Conservation (phyloP, 2,797 vertebrate species). For the Mus minutoides region DNA sequence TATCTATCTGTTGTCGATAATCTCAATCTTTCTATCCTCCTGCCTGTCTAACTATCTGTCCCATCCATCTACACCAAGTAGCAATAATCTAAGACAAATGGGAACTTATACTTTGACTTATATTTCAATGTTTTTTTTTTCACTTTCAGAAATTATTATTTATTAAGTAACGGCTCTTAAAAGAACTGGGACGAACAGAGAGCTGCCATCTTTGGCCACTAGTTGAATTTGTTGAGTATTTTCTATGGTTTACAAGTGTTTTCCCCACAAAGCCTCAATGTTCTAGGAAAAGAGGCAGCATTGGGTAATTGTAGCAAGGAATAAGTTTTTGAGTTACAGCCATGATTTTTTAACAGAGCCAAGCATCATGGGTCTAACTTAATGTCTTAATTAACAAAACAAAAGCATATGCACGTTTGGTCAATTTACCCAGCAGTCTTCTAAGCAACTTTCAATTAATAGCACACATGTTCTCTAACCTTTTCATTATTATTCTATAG, state of each 20-base stretch:
- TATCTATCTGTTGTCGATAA: not conserved
- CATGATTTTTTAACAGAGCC: not conserved
- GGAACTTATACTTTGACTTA: not conserved
- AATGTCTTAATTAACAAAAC: slow-evolving; percentile 26
- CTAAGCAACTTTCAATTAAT: not conserved
- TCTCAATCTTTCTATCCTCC: not conserved
- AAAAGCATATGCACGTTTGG: not conserved
- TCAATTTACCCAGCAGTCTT: not conserved
- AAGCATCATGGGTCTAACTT: not conserved
- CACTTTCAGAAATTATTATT: not conserved
- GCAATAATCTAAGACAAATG: not conserved
- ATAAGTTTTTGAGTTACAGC: slow-evolving; percentile 41
- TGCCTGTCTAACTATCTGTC: not conserved
- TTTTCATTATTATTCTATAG: not conserved
- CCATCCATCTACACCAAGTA: not conserved
- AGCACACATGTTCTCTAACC: not conserved
- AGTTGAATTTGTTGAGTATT: not conserved
- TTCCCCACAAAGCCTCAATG: slow-evolving; percentile 3
- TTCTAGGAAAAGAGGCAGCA: not conserved
- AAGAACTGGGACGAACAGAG: not conserved
- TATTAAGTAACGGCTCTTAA: not conserved
- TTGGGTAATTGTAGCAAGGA: slow-evolving; percentile 44
- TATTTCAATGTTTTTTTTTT: not conserved
- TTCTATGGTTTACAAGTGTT: not conserved
- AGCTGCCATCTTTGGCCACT: not conserved